Conservation (phyloP, 2,888 invertebrate species). For the Acleris emargana region DNA sequence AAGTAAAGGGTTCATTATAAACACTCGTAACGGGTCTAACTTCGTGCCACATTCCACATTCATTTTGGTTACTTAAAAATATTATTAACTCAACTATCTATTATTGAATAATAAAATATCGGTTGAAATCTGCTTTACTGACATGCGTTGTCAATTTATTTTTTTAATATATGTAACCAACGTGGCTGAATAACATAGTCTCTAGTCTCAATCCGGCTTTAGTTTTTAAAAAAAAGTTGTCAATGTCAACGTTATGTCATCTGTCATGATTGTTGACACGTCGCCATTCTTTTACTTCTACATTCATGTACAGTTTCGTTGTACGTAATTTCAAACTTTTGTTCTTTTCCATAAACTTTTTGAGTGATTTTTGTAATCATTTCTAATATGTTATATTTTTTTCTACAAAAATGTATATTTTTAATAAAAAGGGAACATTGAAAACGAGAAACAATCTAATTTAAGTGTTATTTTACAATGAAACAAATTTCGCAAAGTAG, state of each 20-base stretch:
- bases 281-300: constrained; percentile 21
- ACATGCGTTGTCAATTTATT: no score
- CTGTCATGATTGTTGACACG: constrained; percentile 18
- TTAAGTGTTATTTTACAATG: no score
- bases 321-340: background rate
- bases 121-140: no score
- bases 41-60: constrained; percentile 57
- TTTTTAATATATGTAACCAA: no score
- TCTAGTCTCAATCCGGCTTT: no score
- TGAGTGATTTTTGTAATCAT: no score
- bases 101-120: background rate
- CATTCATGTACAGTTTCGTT: constrained; percentile 3
- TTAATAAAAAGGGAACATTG: no score
- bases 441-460: no score
- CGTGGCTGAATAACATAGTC: no score
- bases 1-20: constrained; percentile 63
- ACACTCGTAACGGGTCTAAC: constrained; percentile 57
- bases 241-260: background rate
- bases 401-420: no score
- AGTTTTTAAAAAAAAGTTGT: no score
- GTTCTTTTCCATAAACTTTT: background rate
- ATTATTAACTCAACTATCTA: background rate
- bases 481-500: background rate
- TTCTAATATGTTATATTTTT: no score
- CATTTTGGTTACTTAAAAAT: constrained; percentile 46